A percentile compares a stretch with the other conserved stretches of the same genome.
These are phyloP conservation scores for Sebastes dallii DNA, from an alignment of 2,797 vertebrate genomes.

Conservation along the genomic window DNA sequence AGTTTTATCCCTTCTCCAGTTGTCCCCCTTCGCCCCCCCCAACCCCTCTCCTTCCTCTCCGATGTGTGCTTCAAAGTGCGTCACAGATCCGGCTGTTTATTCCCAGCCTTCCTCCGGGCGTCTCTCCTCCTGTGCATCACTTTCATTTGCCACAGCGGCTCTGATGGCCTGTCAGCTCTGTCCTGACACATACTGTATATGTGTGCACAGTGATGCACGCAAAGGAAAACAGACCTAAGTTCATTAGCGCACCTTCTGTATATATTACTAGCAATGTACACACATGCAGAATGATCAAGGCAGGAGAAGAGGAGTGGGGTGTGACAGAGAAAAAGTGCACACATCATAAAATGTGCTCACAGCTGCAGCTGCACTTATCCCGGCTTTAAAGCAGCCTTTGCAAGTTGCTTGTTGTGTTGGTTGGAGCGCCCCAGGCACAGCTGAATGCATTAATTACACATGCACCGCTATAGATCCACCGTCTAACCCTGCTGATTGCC, in stretches of 20 bases:
- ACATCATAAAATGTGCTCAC: conserved; percentile 43
- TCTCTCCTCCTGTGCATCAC: conserved; percentile 70
- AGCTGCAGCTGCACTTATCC: conserved; percentile 38
- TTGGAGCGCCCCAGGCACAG: conserved; percentile 9
- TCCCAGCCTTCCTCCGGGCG: conserved; percentile 72
- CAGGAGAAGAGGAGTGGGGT: neutral
- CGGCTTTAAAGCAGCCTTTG: conserved; percentile 24
- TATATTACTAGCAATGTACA: conserved; percentile 1
- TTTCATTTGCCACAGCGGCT: conserved; percentile 71
- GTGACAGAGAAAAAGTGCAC: conserved; percentile 47
- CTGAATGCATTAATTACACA: conserved; percentile 68
- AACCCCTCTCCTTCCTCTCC: conserved; percentile 32
- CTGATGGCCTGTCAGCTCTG: conserved; percentile 73
- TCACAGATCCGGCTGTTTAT: conserved; percentile 77
- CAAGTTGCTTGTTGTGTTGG: conserved; percentile 26
- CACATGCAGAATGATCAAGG: conserved; percentile 8
- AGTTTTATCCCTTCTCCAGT: conserved; percentile 12
- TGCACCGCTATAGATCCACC: conserved; percentile 61
- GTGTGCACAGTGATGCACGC: neutral
- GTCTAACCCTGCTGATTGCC: conserved; percentile 64
- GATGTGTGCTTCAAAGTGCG: conserved; percentile 74
- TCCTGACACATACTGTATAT: conserved; percentile 11
- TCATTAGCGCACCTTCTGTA: neutral
- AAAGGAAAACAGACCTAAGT: neutral
- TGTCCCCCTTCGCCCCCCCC: neutral